Percentiles rank a stretch among this genome's conserved stretches.
These are phyloP conservation scores for Microcebus griseorufus DNA, from an alignment of 2,113 vertebrate species.

Conservation along the genomic window DNA sequence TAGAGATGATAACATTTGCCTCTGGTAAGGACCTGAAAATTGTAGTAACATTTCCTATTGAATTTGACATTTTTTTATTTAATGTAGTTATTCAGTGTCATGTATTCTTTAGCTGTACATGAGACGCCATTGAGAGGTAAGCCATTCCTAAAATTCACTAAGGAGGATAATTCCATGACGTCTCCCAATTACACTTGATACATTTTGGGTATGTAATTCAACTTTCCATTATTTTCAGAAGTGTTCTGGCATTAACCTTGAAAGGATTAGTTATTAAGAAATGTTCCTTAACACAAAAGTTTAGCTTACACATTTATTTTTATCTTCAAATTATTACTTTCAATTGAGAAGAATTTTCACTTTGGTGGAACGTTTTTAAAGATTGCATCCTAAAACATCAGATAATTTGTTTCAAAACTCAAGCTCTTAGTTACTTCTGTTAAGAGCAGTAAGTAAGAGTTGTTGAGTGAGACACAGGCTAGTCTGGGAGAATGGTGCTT, in stretches of 20 bases:
- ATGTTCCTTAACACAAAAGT: background rate
- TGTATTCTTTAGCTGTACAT: background rate
- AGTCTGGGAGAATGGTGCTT: background rate
- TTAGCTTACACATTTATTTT: background rate
- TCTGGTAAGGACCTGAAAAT: background rate
- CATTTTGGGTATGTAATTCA: background rate
- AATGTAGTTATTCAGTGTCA: background rate
- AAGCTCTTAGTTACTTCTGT: background rate
- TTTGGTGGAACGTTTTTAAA: background rate
- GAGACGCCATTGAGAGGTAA: background rate
- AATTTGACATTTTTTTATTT: background rate
- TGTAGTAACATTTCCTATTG: background rate
- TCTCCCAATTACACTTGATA: background rate
- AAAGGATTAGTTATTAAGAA: conserved; percentile 9
- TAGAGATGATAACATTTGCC: background rate
- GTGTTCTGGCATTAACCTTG: background rate
- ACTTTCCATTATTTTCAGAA: conserved; percentile 32
- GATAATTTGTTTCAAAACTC: conserved; percentile 1
- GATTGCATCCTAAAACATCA: background rate
- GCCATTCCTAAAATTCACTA: background rate
- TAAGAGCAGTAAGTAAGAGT: background rate
- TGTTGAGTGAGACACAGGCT: background rate
- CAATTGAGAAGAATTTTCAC: background rate
- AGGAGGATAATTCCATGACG: background rate
- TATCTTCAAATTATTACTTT: conserved; percentile 9